Evolutionary conservation across 1,140 invertebrate genomes (phyloP), one percentile per base, ranked within the genome.

Genomic region (Drosophila saltans): DNA sequence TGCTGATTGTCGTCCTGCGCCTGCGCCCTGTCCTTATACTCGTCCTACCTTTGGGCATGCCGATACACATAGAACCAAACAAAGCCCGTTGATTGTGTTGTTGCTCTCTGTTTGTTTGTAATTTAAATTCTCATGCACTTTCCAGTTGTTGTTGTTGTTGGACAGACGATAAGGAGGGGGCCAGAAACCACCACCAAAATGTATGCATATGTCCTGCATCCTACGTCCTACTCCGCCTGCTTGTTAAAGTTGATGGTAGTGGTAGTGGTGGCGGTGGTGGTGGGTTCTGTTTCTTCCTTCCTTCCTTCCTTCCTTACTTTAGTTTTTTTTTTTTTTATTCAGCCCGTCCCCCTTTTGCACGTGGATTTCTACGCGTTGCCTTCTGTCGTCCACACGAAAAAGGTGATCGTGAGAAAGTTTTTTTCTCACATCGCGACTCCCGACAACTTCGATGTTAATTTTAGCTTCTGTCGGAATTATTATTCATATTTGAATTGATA

Each of bases 341-440:
- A 10, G 45, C n/a, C 41, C 81, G 91, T 91, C 89, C 89, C 89
- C 89, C 89, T 91, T 91, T 91, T 91, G 84, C 89, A 91, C 89
- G 89, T 91, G 89, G 89, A 91, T 91, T 90, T 85, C 65, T 65
- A 83, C 52, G 61, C 62, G 66, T 76, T 66, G 86, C 60, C 78
- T 72, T 79, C 75, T 68, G 69, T 65, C 66, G 72, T 67, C 74
- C 75, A 36, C 33, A 36, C 33, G 33, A 5, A 36, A 89, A 74
- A 81, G 80, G 89, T 91, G 89, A 91, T 91, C 89, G 89, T 91
- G 89, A 91, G 89, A 91, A 91, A 85, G 75, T 89, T 80, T 88
- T 91, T 91, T 91, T 91, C 89, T 91, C 88, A 91, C 88, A 91
- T 78, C 75, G 58, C 45, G 16, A 16, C 16, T 16, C 16, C 16